phyloP scores from a whole-genome alignment of 1,140 invertebrate species.

The Cecropterus lyciades region DNA sequence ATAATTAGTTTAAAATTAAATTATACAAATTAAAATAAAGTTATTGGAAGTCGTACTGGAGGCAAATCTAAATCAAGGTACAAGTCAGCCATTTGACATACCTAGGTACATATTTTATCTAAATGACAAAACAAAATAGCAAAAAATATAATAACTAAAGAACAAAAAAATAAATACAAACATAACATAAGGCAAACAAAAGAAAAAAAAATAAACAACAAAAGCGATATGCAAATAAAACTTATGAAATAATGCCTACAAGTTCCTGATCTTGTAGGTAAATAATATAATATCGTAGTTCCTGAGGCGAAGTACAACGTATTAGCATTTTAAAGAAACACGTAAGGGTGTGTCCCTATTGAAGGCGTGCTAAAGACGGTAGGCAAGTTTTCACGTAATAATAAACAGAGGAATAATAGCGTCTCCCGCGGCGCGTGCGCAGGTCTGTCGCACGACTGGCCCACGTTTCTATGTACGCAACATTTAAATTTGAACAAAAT shows the following conservation, averaged over 20 bases:
- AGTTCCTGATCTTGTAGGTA: slow-evolving; percentile 46
- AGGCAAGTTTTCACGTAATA: slow-evolving; percentile 60
- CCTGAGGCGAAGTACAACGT: slow-evolving; percentile 14
- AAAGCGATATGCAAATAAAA: slow-evolving; percentile 79
- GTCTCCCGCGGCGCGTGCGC: slow-evolving; percentile 71
- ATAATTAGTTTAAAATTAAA: slow-evolving; percentile 76
- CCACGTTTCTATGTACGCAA: slow-evolving; percentile 43
- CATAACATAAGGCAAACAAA: slow-evolving; percentile 68
- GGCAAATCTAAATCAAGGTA: slow-evolving; percentile 65
- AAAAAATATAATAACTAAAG: slow-evolving; percentile 66
- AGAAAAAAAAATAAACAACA: slow-evolving; percentile 60
- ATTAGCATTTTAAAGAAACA: slow-evolving; percentile 31
- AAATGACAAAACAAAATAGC: slow-evolving; percentile 69
- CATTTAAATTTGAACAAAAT: slow-evolving; percentile 77
- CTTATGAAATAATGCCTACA: slow-evolving; percentile 38
- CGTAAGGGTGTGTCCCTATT: slow-evolving; percentile 20
- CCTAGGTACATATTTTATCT: slow-evolving; percentile 59
- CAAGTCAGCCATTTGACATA: slow-evolving; percentile 47
- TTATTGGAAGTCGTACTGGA: slow-evolving; percentile 77
- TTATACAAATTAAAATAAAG: slow-evolving; percentile 77
- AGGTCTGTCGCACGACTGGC: slow-evolving; percentile 49
- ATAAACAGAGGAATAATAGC: slow-evolving; percentile 62
- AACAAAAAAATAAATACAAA: slow-evolving; percentile 82
- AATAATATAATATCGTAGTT: slow-evolving; percentile 52
- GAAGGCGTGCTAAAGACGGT: slow-evolving; percentile 47